These are phyloP conservation scores for Lithobius niger DNA, from an alignment of 1,140 invertebrate species.

Conservation along the genomic window DNA sequence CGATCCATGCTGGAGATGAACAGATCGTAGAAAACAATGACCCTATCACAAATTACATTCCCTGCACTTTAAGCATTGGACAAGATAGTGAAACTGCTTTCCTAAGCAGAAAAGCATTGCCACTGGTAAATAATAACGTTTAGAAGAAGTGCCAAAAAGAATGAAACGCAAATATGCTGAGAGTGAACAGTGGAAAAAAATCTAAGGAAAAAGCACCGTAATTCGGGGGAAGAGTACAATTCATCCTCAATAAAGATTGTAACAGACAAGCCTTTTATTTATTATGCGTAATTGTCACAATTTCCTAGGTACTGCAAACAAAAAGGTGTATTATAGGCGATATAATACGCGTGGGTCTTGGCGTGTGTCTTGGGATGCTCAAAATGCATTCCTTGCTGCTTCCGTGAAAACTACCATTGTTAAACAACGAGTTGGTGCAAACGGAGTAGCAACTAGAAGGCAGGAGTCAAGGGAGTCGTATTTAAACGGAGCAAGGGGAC, in stretches of 20 bases:
- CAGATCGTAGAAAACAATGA: neutral
- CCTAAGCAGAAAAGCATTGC: neutral
- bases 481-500: neutral
- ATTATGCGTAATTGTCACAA: neutral
- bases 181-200: neutral
- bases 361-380: neutral
- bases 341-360: neutral
- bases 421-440: neutral
- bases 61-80: neutral
- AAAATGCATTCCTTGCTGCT: neutral
- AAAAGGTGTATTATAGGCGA: neutral
- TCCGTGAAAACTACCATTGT: neutral
- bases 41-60: neutral
- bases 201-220: neutral
- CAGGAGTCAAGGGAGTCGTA: neutral
- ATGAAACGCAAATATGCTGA: neutral
- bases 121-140: neutral
- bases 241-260: neutral
- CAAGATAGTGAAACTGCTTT: neutral
- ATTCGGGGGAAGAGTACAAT: neutral
- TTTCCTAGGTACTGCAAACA: neutral
- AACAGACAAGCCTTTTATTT: neutral
- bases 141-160: neutral
- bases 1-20: neutral
- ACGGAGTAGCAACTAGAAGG: no score